phyloP scores from a whole-genome alignment of 1,140 invertebrate species.

The Drosophila ogumai region DNA sequence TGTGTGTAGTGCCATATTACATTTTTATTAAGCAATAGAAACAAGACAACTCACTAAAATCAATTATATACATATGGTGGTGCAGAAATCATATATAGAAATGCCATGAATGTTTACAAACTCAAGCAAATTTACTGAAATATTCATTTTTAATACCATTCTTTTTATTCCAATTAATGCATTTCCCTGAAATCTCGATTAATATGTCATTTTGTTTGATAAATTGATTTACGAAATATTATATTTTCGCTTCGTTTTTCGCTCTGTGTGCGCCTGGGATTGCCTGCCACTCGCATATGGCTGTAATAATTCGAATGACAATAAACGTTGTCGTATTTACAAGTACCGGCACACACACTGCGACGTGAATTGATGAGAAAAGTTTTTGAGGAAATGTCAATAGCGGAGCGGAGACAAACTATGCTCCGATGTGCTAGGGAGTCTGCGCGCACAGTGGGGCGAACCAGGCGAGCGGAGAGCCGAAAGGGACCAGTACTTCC shows the following conservation, averaged over 20 bases:
- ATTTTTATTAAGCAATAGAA: no score
- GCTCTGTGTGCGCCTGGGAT: constrained; percentile 11
- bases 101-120: no score
- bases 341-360: constrained; percentile 66
- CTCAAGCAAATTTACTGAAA: no score
- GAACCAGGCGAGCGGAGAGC: not conserved
- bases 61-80: no score
- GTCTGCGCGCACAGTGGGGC: constrained; percentile 21
- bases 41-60: no score
- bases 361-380: constrained; percentile 81
- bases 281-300: constrained; percentile 65
- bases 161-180: no score
- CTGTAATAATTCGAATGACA: constrained; percentile 82
- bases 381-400: constrained; percentile 83
- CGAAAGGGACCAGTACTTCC: not conserved
- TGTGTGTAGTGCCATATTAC: no score
- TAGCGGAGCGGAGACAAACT: constrained; percentile 79
- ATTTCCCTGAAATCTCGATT: no score
- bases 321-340: constrained; percentile 83
- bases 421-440: constrained; percentile 50
- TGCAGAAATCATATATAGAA: no score
- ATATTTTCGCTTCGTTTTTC: not conserved
- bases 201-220: not conserved
- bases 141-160: no score
- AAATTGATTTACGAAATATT: not conserved